phyloP scores from a whole-genome alignment of 2,888 invertebrate species.

The Gnatocerus cornutus region DNA sequence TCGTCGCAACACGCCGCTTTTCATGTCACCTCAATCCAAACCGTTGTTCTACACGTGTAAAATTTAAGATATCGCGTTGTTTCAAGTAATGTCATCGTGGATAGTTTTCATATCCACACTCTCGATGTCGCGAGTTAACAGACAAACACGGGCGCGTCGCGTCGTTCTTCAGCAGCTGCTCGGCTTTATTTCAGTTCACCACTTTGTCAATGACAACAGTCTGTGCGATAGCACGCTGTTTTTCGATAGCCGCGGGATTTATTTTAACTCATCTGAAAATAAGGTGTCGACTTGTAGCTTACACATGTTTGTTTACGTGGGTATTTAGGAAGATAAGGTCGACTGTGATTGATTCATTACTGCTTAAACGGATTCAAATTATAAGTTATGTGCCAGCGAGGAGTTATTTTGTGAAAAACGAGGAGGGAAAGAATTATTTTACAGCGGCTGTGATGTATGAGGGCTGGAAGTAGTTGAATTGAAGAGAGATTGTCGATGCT shows the following conservation, averaged over 20 bases:
- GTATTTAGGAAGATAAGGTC: conserved; percentile 67
- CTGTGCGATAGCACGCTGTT: conserved; percentile 63
- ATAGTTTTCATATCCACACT: conserved; percentile 60
- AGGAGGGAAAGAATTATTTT: conserved; percentile 4
- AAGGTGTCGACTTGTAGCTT: conserved; percentile 69
- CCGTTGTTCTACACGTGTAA: conserved; percentile 61
- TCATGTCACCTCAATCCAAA: conserved; percentile 54
- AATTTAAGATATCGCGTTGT: conserved; percentile 58
- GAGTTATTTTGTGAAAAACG: background rate
- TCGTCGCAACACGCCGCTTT: conserved; percentile 54
- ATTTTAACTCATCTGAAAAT: conserved; percentile 66
- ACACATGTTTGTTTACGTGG: conserved; percentile 69
- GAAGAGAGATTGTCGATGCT: no score
- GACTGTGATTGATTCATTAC: conserved; percentile 67
- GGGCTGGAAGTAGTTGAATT: background rate
- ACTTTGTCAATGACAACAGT: conserved; percentile 68
- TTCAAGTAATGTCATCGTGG: conserved; percentile 53
- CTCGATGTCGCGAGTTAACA: conserved; percentile 59
- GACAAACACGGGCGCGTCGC: conserved; percentile 60
- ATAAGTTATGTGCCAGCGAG: conserved; percentile 56
- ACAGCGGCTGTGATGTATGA: background rate
- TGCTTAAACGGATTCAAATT: conserved; percentile 60
- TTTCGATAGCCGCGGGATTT: conserved; percentile 64
- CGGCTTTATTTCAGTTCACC: conserved; percentile 67
- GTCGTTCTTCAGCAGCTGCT: conserved; percentile 62